Percentiles rank a stretch among this genome's conserved stretches.
Evolutionary conservation across 1,140 invertebrate species (phyloP).

Genomic region (Sipha flava): DNA sequence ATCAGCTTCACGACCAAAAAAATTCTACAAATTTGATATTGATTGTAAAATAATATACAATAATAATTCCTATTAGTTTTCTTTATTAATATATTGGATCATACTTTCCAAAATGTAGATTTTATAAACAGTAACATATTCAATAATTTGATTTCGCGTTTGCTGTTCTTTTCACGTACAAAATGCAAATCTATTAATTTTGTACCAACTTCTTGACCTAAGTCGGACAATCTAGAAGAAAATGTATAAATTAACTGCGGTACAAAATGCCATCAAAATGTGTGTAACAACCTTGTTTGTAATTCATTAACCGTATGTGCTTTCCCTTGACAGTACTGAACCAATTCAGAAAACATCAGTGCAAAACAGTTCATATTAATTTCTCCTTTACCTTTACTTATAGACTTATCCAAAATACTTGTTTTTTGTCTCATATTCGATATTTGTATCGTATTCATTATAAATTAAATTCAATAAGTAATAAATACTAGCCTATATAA

Average conservation of each 20-base stretch:
- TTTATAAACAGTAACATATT: conserved; percentile 95
- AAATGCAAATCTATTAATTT: conserved; percentile 89
- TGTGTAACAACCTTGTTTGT: conserved; percentile 70
- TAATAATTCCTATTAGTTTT: neutral
- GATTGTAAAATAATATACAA: too few relatives aligned
- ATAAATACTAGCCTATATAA: too few relatives aligned
- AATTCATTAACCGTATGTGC: conserved; percentile 90
- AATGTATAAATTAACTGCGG: neutral
- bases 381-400: conserved; percentile 86
- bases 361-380: conserved; percentile 89
- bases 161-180: conserved; percentile 83
- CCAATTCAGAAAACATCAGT: conserved; percentile 92
- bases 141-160: conserved; percentile 89
- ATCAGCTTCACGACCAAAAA: conserved; percentile 97
- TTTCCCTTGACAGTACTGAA: conserved; percentile 95
- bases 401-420: conserved; percentile 82
- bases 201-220: conserved; percentile 90
- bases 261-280: neutral
- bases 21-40: conserved; percentile 62
- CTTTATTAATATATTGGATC: neutral
- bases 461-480: neutral
- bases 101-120: conserved; percentile 91
- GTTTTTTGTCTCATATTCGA: conserved; percentile 52
- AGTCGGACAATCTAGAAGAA: conserved; percentile 68
- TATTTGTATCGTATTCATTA: conserved; percentile 34